phyloP scores from a whole-genome alignment of 2,888 invertebrate genomes.

The Aporophyla nigra region DNA sequence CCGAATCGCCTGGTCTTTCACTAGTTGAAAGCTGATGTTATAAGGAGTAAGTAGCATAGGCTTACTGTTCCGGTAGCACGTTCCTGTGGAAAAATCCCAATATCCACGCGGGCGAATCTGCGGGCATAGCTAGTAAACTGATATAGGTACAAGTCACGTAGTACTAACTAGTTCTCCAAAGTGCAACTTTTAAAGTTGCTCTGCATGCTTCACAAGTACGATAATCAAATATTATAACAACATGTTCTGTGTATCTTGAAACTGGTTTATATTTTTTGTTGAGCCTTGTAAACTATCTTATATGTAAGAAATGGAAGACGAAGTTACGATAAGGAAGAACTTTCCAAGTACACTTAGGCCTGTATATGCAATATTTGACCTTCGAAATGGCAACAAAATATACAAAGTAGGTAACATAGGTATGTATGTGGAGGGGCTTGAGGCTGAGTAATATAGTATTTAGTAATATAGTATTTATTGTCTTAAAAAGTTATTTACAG shows the following conservation, averaged over 20 bases:
- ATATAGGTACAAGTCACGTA: not conserved
- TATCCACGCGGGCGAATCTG: no score
- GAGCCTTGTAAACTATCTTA: not conserved
- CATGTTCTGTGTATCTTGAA: not conserved
- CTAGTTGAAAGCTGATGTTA: no score
- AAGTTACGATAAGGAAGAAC: not conserved
- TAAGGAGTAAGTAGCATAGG: no score
- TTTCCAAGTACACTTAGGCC: no score
- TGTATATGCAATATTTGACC: not conserved
- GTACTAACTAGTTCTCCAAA: conserved; percentile 16
- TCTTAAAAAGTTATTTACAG: no score
- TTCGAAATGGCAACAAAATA: not conserved
- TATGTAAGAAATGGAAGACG: no score
- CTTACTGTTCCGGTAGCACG: no score
- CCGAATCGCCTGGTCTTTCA: no score
- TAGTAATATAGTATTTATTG: no score
- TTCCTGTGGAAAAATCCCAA: no score
- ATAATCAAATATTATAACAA: conserved; percentile 20
- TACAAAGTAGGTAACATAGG: not conserved
- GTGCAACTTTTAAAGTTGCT: not conserved
- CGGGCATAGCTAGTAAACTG: not conserved
- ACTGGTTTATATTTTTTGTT: conserved; percentile 13
- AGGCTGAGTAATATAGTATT: no score
- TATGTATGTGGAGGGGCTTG: no score
- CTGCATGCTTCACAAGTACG: conserved; percentile 10